A percentile compares a stretch with the other conserved stretches of the same genome.
Conservation (phyloP, 2,888 invertebrate species). For the Lysandra bellargus region DNA sequence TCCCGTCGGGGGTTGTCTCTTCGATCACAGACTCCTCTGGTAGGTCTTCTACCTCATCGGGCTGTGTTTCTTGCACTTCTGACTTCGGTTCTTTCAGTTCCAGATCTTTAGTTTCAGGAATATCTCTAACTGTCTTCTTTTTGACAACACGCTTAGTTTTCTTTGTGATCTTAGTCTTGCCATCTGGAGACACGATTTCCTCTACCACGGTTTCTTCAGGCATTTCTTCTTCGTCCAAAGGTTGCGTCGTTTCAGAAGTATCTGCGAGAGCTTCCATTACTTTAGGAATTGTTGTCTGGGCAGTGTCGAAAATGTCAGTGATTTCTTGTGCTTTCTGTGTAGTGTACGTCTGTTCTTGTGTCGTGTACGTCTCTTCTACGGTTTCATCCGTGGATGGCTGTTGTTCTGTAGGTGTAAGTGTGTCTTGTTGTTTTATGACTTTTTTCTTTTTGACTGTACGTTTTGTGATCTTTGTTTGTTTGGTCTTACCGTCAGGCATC, state of each 20-base stretch:
- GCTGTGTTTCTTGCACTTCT: too few species aligned
- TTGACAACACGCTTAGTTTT: too few species aligned
- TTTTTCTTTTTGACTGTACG: slow-evolving; percentile 48
- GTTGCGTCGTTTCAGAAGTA: slow-evolving; percentile 39
- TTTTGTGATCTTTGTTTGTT: not conserved
- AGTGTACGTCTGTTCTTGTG: slow-evolving; percentile 43
- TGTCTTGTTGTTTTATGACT: slow-evolving; percentile 39
- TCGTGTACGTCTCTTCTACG: slow-evolving; percentile 40
- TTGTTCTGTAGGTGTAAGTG: slow-evolving; percentile 46
- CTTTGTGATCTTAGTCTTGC: too few species aligned
- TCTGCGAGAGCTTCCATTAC: slow-evolving; percentile 49
- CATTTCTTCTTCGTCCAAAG: slow-evolving; percentile 43
- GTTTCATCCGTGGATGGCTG: not conserved
- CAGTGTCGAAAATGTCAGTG: slow-evolving; percentile 33
- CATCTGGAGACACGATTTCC: not conserved
- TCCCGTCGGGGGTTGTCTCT: not conserved
- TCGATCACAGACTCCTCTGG: too few species aligned
- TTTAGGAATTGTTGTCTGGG: not conserved
- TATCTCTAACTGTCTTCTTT: too few species aligned
- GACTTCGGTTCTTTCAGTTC: too few species aligned
- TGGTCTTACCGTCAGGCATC: slow-evolving; percentile 22
- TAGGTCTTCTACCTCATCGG: too few species aligned
- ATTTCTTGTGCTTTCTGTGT: slow-evolving; percentile 49
- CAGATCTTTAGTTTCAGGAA: too few species aligned
- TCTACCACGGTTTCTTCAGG: slow-evolving; percentile 49